Base-by-base conservation (phyloP, 2,797 vertebrate genomes). In the Delichon dasypus region DNA sequence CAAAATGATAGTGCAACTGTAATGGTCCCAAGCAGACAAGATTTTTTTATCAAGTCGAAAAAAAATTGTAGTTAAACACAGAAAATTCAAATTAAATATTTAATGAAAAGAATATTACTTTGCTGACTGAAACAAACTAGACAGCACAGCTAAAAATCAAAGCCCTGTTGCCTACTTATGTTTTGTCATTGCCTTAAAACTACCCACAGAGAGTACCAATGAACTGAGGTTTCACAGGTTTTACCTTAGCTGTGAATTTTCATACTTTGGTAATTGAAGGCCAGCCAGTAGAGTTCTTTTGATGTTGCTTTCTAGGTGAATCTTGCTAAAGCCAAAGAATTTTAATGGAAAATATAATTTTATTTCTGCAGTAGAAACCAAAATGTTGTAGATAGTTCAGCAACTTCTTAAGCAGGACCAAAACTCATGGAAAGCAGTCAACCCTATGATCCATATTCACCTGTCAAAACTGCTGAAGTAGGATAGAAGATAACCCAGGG, bases 61-160 rank as follows among this genome's bases (percentile, higher is more conserved):
- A 96, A 93, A 92, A 67, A 14, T 18, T 89, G 66, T 57, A 88
- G 77, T 89, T 95, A 81, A 93, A 95, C 44, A 83, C 64, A 47
- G 87, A 94, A 97, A 96, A 94, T 87, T 96, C 88, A 92, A 87
- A 97, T 94, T 91, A 95, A 95, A 97, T 94, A 90, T 86, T 68
- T 94, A 95, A 96, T 95, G 88, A 96, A 97, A 97, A 94, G 85
- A 96, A 96, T 97, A 97, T 94, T 95, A 79, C 84, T 89, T 85
- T 95, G 89, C 94, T 96, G 93, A 95, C 65, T 88, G 90, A 97
- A 96, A 71, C 81, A 94, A 97, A 97, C 82, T 91, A 74, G 93
- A 90, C 50, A 95, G 91, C 91, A 93, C 70, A 94, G 90, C 76
- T 94, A 80, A 95, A 85, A 84, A 80, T 97, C 94, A 96, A 95